Conservation (phyloP, 2,113 vertebrate species). For the Eidolon helvum region DNA sequence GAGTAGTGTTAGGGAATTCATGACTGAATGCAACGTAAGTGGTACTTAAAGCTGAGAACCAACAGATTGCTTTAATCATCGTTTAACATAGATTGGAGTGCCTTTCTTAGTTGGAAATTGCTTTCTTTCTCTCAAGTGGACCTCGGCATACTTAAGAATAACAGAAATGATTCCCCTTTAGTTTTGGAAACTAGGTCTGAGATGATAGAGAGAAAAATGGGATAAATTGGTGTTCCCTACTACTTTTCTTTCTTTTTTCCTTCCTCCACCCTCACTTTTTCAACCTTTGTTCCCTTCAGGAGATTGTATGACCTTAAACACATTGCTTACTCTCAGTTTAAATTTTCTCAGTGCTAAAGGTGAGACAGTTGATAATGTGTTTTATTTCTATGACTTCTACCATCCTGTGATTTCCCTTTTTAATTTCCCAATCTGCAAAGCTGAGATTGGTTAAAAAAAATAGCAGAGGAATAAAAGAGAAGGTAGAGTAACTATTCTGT, state of each 20-base stretch:
- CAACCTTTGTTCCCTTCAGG: not conserved
- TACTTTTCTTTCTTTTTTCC: not conserved
- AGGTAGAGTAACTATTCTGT: not conserved
- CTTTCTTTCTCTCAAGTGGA: not conserved
- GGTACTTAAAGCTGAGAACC: not conserved
- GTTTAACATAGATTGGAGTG: not conserved
- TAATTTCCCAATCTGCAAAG: not conserved
- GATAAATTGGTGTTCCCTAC: not conserved
- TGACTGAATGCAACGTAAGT: not conserved
- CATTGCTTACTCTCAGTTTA: not conserved
- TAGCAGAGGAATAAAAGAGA: not conserved
- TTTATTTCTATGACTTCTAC: not conserved
- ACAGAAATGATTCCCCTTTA: not conserved
- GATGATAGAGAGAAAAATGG: not conserved
- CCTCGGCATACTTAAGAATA: not conserved
- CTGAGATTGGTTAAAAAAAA: not conserved
- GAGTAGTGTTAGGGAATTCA: not conserved
- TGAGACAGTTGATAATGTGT: not conserved
- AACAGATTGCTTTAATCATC: not conserved
- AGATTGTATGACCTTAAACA: not conserved
- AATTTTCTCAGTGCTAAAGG: not conserved
- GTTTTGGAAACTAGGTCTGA: not conserved
- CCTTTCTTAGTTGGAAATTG: slow-evolving; percentile 11
- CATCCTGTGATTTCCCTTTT: not conserved
- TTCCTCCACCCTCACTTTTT: not conserved